Evolutionary conservation across 2,888 invertebrate species (phyloP).

Genomic region (Cosmia trapezina): DNA sequence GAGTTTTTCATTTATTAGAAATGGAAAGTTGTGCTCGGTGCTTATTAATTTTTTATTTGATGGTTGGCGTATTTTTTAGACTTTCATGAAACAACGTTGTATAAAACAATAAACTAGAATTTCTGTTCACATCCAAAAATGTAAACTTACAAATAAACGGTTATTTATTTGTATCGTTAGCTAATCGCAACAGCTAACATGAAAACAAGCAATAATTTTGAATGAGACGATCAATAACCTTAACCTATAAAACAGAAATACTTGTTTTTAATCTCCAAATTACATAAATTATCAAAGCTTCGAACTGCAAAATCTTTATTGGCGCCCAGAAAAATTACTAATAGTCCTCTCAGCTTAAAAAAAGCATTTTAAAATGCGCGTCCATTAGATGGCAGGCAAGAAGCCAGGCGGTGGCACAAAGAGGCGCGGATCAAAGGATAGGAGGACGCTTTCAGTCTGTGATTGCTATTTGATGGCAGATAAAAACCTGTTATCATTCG

Average conservation of each 20-base stretch:
- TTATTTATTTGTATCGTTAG: not conserved
- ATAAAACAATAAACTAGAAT: not conserved
- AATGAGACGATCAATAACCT: no score
- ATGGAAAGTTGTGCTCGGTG: slow-evolving; percentile 40
- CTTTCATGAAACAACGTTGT: not conserved
- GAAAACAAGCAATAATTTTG: not conserved
- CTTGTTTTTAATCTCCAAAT: not conserved
- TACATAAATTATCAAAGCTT: not conserved
- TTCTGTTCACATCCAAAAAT: not conserved
- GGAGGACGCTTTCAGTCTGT: slow-evolving; percentile 46
- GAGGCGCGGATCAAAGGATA: slow-evolving; percentile 62
- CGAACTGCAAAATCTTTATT: slow-evolving; percentile 6
- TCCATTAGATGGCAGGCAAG: slow-evolving; percentile 58
- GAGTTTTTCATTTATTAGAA: slow-evolving; percentile 55
- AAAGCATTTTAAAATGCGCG: slow-evolving; percentile 48
- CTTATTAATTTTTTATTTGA: slow-evolving; percentile 44
- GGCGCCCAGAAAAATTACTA: slow-evolving; percentile 18
- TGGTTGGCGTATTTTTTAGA: slow-evolving; percentile 14
- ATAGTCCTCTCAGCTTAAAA: slow-evolving; percentile 29
- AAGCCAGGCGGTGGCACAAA: slow-evolving; percentile 62
- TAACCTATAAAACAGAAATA: not conserved
- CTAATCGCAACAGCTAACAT: not conserved
- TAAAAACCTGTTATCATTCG: slow-evolving; percentile 64
- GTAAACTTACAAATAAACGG: not conserved
- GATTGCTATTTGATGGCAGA: slow-evolving; percentile 69